These are phyloP conservation scores for Zosterops pallidus DNA, from an alignment of 2,113 vertebrate genomes.

Conservation along the genomic window DNA sequence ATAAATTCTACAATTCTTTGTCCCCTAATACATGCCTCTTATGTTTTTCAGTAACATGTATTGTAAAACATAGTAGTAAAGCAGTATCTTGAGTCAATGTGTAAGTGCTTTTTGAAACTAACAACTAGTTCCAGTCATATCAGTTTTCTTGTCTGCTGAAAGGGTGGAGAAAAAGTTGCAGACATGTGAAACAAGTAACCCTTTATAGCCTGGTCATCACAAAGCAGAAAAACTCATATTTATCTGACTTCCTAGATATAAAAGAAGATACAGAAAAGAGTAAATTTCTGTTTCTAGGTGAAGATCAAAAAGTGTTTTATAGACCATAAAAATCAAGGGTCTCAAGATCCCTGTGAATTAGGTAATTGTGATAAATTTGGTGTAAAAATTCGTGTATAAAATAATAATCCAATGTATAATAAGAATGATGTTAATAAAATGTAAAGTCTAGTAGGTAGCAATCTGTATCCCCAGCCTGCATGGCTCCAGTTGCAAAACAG, in stretches of 20 bases:
- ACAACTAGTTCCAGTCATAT: background rate
- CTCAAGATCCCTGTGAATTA: background rate
- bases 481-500: too few species aligned
- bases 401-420: too few species aligned
- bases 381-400: too few species aligned
- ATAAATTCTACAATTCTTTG: background rate
- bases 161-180: background rate
- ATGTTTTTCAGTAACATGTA: background rate
- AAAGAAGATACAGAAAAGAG: slow-evolving; percentile 42
- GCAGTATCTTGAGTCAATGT: background rate
- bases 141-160: background rate
- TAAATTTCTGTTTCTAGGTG: background rate
- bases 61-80: background rate
- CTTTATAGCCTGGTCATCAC: background rate
- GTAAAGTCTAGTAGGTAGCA: too few species aligned
- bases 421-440: too few species aligned
- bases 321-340: background rate
- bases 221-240: background rate
- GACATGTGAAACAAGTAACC: background rate
- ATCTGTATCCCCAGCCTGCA: too few species aligned
- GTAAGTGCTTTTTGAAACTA: background rate
- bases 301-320: background rate
- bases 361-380: too few species aligned
- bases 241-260: slow-evolving; percentile 31
- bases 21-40: background rate